Evolutionary conservation across 1,140 invertebrate genomes (phyloP), one percentile per base, ranked within the genome.

Genomic region (Apocrypta bakeri): DNA sequence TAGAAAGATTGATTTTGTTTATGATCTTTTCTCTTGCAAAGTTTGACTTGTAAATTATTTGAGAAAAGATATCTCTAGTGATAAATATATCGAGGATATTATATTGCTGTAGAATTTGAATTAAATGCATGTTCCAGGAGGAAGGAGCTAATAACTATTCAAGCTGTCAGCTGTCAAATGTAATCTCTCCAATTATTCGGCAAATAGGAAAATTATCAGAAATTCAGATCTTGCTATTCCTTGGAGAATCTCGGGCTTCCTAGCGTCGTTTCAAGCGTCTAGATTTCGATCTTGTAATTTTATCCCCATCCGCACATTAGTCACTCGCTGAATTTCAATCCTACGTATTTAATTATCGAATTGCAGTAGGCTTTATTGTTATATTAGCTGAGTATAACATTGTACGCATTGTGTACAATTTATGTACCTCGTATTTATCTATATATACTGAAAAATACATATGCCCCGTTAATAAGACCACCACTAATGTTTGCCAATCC

Each of bases 221-320:
- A 79, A 12, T 2, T 68, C n/a, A 0, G 40, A 71, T 79, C 11
- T 79, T 17, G 11, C 29, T 8, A 56, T 24, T 79, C 66, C 77
- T 71, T 42, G 24, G 66, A 71, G 77, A 33, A 69, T 68, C 27
- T 40, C 76, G 12, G 21, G 8, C 17, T 40, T 8, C 8, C 21
- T 14, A 11, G 48, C 21, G n/a, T 25, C 37, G 64, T 48, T 14
- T 7, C 12, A 11, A 78, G 25, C 76, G 40, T 78, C 64, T 48
- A 78, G 25, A 42, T 29, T 25, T 69, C 21, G 31, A 78, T 78
- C 76, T 78, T 42, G 76, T 48, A n/a, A 78, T 69, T 78, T 68
- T 48, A 78, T 69, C 64, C 76, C 25, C 66, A 14, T 66, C 9
- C 29, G 11, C 2, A 21, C 1, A 9, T 66, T 25, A 6, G 11